Evolutionary conservation across 2,888 invertebrate species (phyloP).

Genomic region (Noctuana brunneofusca): DNA sequence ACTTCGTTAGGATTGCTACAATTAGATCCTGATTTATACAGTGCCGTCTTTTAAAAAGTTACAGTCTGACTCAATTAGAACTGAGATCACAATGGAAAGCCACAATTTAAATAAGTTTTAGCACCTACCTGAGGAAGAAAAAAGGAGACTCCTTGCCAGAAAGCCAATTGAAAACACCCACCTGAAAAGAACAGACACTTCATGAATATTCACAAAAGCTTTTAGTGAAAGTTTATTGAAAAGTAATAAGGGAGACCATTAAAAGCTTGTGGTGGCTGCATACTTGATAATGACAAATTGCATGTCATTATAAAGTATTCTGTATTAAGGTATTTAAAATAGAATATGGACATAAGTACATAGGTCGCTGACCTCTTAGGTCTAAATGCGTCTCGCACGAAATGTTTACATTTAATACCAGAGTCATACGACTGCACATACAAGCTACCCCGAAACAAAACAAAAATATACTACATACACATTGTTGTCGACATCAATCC

Average conservation of each 20-base stretch:
- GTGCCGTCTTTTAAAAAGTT: slow-evolving; percentile 25
- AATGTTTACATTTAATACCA: too few relatives aligned
- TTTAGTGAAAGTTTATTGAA: slow-evolving; percentile 76
- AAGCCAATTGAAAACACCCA: slow-evolving; percentile 66
- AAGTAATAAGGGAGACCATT: slow-evolving; percentile 52
- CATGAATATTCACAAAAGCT: slow-evolving; percentile 79
- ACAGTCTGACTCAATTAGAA: slow-evolving; percentile 49
- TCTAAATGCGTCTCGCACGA: too few relatives aligned
- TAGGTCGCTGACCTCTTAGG: too few relatives aligned
- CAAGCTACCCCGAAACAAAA: too few relatives aligned
- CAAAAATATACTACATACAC: too few relatives aligned
- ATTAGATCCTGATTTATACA: slow-evolving; percentile 20
- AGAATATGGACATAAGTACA: background rate
- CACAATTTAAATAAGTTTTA: slow-evolving; percentile 39
- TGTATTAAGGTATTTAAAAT: background rate
- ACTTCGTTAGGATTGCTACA: slow-evolving; percentile 19
- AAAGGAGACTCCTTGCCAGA: slow-evolving; percentile 57
- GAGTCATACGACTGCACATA: too few relatives aligned
- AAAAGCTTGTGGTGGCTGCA: slow-evolving; percentile 24
- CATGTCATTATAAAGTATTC: background rate
- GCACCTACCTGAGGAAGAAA: slow-evolving; percentile 36
- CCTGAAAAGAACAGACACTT: slow-evolving; percentile 77
- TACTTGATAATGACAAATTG: background rate
- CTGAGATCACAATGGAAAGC: slow-evolving; percentile 43
- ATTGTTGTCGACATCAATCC: too few relatives aligned